phyloP scores from a whole-genome alignment of 2,888 invertebrate genomes.

The Hydrotaea cyrtoneurina region DNA sequence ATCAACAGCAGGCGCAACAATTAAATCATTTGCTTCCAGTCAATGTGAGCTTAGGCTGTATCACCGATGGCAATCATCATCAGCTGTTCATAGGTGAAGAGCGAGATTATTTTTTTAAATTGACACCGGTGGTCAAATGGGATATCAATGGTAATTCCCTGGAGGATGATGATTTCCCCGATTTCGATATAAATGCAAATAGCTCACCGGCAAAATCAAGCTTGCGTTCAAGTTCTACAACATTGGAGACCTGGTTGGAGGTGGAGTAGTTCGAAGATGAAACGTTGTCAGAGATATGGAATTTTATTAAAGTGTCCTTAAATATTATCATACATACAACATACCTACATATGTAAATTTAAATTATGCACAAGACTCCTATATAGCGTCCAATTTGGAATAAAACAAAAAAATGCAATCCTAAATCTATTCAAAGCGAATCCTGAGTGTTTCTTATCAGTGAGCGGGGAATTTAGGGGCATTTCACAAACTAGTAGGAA shows the following conservation, averaged over 20 bases:
- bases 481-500: no score
- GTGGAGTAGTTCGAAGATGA: conserved; percentile 72
- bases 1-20: conserved; percentile 53
- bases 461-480: no score
- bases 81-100: conserved; percentile 77
- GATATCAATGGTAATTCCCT: conserved; percentile 79
- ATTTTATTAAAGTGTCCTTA: conserved; percentile 58
- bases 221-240: conserved; percentile 79
- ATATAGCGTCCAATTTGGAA: conserved; percentile 19
- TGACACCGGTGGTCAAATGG: conserved; percentile 76
- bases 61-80: conserved; percentile 75
- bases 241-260: conserved; percentile 80
- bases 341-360: conserved; percentile 22
- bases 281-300: neutral
- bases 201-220: conserved; percentile 76
- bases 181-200: conserved; percentile 68
- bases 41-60: conserved; percentile 76
- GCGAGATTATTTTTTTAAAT: conserved; percentile 69
- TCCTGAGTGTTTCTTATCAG: neutral
- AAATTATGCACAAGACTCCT: conserved; percentile 39
- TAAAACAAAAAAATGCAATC: conserved; percentile 23
- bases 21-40: conserved; percentile 70
- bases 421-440: neutral
- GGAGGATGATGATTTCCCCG: conserved; percentile 73
- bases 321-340: conserved; percentile 30